A percentile compares a stretch with the other conserved stretches of the same genome.
Evolutionary conservation across 2,888 invertebrate species (phyloP).

Genomic region (Pyralis farinalis): DNA sequence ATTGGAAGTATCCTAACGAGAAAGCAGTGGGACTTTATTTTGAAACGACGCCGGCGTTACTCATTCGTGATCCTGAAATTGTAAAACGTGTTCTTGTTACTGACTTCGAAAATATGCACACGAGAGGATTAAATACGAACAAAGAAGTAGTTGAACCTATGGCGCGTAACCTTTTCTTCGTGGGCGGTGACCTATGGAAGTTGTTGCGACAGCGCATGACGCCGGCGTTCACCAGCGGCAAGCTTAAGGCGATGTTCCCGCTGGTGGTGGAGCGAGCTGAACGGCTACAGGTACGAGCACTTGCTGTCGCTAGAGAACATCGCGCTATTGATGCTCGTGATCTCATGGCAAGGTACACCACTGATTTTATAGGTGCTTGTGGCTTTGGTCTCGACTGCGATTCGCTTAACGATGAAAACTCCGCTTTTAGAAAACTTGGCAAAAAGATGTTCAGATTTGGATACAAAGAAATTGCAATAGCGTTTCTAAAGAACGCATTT

Average conservation of each 20-base stretch:
- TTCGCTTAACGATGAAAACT: constrained; percentile 45
- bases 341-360: no score
- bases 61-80: constrained; percentile 45
- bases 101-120: constrained; percentile 42
- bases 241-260: no score
- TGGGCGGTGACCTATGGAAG: constrained; percentile 57
- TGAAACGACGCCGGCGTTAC: constrained; percentile 33
- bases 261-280: constrained; percentile 50
- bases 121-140: constrained; percentile 37
- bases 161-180: constrained; percentile 48
- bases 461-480: neutral
- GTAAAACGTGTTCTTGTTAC: constrained; percentile 37
- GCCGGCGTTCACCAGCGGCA: no score
- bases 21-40: constrained; percentile 44
- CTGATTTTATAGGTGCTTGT: no score
- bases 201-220: constrained; percentile 53
- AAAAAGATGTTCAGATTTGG: constrained; percentile 34
- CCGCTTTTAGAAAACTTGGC: constrained; percentile 46
- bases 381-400: constrained; percentile 55
- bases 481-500: constrained; percentile 35
- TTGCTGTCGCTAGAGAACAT: constrained; percentile 25
- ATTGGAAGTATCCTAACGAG: constrained; percentile 47
- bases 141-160: constrained; percentile 43
- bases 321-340: constrained; percentile 43
- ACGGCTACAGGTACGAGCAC: constrained; percentile 35